phyloP scores from a whole-genome alignment of 2,797 vertebrate species.

The Pseudocheirus occidentalis region DNA sequence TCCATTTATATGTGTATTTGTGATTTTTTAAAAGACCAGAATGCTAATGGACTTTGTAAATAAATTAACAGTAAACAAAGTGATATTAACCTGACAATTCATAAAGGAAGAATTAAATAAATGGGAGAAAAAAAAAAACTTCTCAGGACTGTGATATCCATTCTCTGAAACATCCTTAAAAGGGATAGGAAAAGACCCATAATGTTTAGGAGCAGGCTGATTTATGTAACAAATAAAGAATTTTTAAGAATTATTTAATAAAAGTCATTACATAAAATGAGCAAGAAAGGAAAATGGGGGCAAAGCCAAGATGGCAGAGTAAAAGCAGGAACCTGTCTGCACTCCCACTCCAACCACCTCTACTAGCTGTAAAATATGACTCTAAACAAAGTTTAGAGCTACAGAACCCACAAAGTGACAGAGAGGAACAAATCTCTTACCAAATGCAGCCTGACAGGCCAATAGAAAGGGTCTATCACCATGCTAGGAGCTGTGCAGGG shows the following conservation, averaged over 20 bases:
- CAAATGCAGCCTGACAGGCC: too few species aligned
- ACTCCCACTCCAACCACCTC: too few species aligned
- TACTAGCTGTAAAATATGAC: too few species aligned
- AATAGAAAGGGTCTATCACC: too few species aligned
- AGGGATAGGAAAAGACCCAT: neutral
- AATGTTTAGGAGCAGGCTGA: neutral
- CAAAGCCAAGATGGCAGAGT: too few species aligned
- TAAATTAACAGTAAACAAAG: neutral
- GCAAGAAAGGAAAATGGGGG: neutral
- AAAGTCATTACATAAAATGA: neutral
- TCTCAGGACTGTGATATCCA: neutral
- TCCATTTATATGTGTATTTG: neutral
- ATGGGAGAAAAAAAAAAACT: neutral
- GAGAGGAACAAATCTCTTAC: too few species aligned
- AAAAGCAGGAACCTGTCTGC: too few species aligned
- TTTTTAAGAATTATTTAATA: neutral
- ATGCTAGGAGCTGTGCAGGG: too few species aligned
- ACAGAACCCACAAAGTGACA: too few species aligned
- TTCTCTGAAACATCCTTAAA: neutral
- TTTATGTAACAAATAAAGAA: neutral
- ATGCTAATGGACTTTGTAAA: neutral
- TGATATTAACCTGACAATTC: neutral
- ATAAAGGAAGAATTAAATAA: neutral
- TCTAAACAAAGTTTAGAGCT: too few species aligned
- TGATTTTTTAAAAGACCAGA: neutral